These are phyloP conservation scores for Embiotoca jacksoni DNA, from an alignment of 2,113 vertebrate species.

Conservation along the genomic window DNA sequence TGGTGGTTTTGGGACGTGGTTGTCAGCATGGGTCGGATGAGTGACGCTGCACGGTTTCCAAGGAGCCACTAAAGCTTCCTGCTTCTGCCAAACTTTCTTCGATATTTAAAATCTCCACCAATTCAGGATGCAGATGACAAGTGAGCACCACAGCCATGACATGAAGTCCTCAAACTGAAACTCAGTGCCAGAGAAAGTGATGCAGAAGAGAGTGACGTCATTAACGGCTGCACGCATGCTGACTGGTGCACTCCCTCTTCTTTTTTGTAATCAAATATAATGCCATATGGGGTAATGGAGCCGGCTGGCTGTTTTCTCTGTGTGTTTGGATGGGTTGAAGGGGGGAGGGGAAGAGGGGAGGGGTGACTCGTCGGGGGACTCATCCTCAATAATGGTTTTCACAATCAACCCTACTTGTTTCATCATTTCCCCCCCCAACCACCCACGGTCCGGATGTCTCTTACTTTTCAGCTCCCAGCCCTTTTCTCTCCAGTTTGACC, in stretches of 20 bases:
- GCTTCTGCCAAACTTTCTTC: conserved; percentile 42
- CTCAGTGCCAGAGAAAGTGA: conserved; percentile 43
- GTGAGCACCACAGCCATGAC: not conserved
- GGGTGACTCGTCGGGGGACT: conserved; percentile 18
- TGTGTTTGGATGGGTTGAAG: not conserved
- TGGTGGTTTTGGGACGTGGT: too few species aligned
- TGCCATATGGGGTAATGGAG: conserved; percentile 55
- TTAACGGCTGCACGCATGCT: conserved; percentile 21
- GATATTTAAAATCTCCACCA: not conserved
- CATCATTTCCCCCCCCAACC: conserved; percentile 70
- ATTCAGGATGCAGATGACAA: not conserved
- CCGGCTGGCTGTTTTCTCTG: not conserved
- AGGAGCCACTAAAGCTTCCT: conserved; percentile 55
- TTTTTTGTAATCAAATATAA: conserved; percentile 54
- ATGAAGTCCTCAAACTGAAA: not conserved
- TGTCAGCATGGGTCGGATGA: not conserved
- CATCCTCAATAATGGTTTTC: conserved; percentile 46
- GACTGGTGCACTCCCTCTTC: conserved; percentile 8
- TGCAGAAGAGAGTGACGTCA: conserved; percentile 41
- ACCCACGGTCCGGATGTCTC: conserved; percentile 66
- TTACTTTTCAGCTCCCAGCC: conserved; percentile 19
- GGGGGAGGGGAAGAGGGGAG: not conserved
- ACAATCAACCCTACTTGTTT: conserved; percentile 25
- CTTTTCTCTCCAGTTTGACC: conserved; percentile 22
- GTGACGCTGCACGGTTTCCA: conserved; percentile 57